A percentile compares a stretch with the other conserved stretches of the same genome.
Evolutionary conservation across 1,140 invertebrate genomes (phyloP).

Genomic region (Lordiphosa clarofinis): DNA sequence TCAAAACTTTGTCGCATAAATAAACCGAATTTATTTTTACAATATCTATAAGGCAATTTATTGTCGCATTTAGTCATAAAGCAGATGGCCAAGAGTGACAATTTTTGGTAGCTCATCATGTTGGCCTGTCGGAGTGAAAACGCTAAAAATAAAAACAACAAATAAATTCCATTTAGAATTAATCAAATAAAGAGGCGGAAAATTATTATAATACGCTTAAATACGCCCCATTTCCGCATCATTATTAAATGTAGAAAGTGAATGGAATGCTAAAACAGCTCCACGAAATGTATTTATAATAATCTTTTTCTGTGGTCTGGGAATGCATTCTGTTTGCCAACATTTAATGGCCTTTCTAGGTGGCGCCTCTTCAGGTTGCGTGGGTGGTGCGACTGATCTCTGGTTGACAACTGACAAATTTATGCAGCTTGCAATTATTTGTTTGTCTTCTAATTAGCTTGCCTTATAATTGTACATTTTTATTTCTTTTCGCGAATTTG

Average conservation of each 20-base stretch:
- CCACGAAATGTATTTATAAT: neutral
- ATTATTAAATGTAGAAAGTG: constrained; percentile 14
- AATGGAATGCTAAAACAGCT: too few species aligned
- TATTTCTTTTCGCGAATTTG: constrained; percentile 28
- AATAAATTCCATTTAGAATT: constrained; percentile 35
- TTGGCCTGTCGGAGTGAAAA: constrained; percentile 39
- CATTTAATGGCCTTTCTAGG: too few species aligned
- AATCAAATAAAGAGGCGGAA: constrained; percentile 39
- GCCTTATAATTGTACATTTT: constrained; percentile 20
- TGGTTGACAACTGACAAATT: constrained; percentile 61
- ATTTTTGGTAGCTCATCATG: constrained; percentile 50
- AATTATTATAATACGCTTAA: constrained; percentile 28
- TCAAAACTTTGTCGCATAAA: constrained; percentile 62
- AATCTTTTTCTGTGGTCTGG: neutral
- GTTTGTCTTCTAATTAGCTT: constrained; percentile 44
- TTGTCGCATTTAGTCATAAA: constrained; percentile 69
- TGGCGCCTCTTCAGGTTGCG: neutral
- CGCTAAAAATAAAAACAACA: constrained; percentile 8
- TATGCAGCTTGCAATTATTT: constrained; percentile 43
- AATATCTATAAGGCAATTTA: constrained; percentile 59
- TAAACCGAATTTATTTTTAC: constrained; percentile 48
- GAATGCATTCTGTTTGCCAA: too few species aligned
- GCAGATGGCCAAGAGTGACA: constrained; percentile 33
- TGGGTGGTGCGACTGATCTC: constrained; percentile 14
- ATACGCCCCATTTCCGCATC: neutral